phyloP scores from a whole-genome alignment of 2,888 invertebrate genomes.

The Apoda limacodes region DNA sequence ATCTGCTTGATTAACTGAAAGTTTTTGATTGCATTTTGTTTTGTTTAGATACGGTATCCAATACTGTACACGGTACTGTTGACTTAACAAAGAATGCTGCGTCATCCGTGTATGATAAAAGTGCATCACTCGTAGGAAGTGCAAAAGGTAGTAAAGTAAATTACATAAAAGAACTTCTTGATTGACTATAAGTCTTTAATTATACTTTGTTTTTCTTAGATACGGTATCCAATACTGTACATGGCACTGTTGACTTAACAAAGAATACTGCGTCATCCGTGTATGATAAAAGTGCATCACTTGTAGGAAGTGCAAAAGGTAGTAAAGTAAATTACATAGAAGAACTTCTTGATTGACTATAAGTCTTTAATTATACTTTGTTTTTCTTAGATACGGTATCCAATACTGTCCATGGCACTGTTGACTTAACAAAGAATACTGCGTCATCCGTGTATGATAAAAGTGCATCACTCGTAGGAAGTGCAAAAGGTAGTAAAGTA shows the following conservation, averaged over 20 bases:
- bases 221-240: conserved; percentile 31
- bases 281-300: conserved; percentile 32
- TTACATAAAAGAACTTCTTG: too few species aligned
- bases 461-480: conserved; percentile 32
- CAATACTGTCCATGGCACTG: conserved; percentile 42
- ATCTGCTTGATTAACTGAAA: too few species aligned
- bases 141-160: conserved; percentile 35
- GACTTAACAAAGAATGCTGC: conserved; percentile 38
- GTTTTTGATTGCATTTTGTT: conserved; percentile 9
- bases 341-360: too few species aligned
- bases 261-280: conserved; percentile 34
- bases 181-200: too few species aligned
- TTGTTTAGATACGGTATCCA: conserved; percentile 35
- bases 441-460: conserved; percentile 55
- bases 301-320: conserved; percentile 39
- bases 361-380: not conserved
- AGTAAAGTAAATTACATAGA: too few species aligned
- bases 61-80: conserved; percentile 30
- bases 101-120: conserved; percentile 33
- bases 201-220: conserved; percentile 27
- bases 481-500: conserved; percentile 23
- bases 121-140: conserved; percentile 30
- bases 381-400: conserved; percentile 26
- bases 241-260: conserved; percentile 34
- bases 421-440: conserved; percentile 52